A percentile compares a stretch with the other conserved stretches of the same genome.
phyloP scores from a whole-genome alignment of 2,113 vertebrate genomes.

The Numida meleagris region DNA sequence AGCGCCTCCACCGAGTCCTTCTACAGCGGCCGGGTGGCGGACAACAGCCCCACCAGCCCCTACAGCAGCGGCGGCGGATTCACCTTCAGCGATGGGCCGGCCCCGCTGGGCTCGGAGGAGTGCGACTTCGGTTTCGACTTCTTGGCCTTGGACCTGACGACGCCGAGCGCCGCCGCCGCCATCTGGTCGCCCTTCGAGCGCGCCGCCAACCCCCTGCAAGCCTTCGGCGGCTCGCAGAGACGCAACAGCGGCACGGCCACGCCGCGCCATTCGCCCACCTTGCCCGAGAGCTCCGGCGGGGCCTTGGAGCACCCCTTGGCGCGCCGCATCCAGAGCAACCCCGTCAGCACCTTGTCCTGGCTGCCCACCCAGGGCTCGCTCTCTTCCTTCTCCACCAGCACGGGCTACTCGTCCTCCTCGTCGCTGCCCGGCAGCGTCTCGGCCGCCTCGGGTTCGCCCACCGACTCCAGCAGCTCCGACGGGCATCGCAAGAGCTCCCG shows the following conservation, averaged over 20 bases:
- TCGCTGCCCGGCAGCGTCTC: constrained; percentile 80
- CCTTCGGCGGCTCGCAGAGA: constrained; percentile 74
- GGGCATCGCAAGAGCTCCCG: constrained; percentile 71
- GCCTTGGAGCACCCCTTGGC: constrained; percentile 87
- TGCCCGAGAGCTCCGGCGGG: constrained; percentile 75
- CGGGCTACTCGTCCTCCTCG: constrained; percentile 88
- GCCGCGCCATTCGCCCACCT: constrained; percentile 80
- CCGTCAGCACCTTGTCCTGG: constrained; percentile 88
- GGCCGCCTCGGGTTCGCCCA: constrained; percentile 78
- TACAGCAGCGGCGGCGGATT: constrained; percentile 79
- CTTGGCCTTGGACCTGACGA: constrained; percentile 77
- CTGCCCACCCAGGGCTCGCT: constrained; percentile 80
- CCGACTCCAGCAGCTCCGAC: constrained; percentile 84
- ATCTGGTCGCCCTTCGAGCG: constrained; percentile 92
- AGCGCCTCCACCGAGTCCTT: constrained; percentile 77
- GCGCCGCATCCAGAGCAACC: constrained; percentile 89
- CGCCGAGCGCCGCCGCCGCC: constrained; percentile 64
- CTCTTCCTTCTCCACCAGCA: constrained; percentile 85
- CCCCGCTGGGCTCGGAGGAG: constrained; percentile 61
- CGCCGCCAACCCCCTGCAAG: constrained; percentile 64
- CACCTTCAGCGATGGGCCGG: constrained; percentile 78
- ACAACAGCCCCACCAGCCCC: constrained; percentile 84
- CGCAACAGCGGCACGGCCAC: constrained; percentile 81
- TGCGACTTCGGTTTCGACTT: constrained; percentile 92
- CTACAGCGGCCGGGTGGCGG: constrained; percentile 53